Evolutionary conservation across 2,113 vertebrate species (phyloP), one percentile per base, ranked within the genome.

Genomic region (Chloroceryle aenea): DNA sequence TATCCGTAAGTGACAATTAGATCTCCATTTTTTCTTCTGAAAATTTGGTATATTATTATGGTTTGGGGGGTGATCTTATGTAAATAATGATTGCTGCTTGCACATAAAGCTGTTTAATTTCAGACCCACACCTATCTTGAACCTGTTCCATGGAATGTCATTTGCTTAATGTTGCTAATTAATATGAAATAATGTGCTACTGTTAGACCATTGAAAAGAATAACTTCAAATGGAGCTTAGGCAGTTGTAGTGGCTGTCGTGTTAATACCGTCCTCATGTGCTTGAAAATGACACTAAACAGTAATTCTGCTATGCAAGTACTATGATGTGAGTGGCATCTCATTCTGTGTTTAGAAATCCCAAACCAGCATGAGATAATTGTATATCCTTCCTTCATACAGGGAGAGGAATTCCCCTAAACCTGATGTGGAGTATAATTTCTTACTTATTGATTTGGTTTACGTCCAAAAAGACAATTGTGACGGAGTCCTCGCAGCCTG

Each of bases 1-100:
- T 96, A 94, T 80, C 83, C 36, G 4, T 90, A 96, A 92, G 80
- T 93, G 89, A 96, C 92, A 96, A 96, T 96, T 96, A 94, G 48
- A 62, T 85, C 87, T 91, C 74, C 19, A 21, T 61, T 84, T 91
- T 81, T 89, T 81, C 53, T 72, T 9, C 40, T 22, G 66, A 85
- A 92, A 82, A 87, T 53, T 69, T 38, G 17, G 22, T 68, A 8
- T 34, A 30, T 87, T 91, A 58, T 82, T 94, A 52, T 75, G 84
- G 77, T 64, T 94, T 82, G 19, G 62, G 74, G 74, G 47, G 36
- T 2, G 15, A 87, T 89, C 58, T 43, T 58, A 12, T 64, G 64
- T 79, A 85, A 87, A 30, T 72, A 79, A 43, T 53, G 84, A 69
- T 85, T 82, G 68, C 84, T 87, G 64, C 64, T 56, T 94, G 40